These are phyloP conservation scores for Danio choprae DNA, from an alignment of 2,797 vertebrate species.

Conservation along the genomic window DNA sequence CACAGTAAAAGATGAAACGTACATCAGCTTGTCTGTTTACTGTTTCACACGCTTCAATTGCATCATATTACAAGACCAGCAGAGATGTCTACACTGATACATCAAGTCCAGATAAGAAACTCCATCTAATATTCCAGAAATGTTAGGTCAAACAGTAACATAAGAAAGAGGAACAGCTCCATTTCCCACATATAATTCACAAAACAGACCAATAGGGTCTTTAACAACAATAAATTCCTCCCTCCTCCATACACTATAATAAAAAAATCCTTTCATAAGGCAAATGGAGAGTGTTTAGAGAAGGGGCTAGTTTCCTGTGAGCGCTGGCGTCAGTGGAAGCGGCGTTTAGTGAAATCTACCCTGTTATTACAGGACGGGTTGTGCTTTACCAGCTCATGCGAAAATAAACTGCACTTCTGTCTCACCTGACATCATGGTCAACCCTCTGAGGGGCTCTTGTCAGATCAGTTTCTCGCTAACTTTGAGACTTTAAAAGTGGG, in stretches of 20 bases:
- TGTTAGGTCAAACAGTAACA: not conserved
- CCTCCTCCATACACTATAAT: conserved; percentile 3
- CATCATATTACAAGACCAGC: conserved; percentile 13
- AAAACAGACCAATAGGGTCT: not conserved
- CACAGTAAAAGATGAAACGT: not conserved
- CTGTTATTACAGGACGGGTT: conserved; percentile 34
- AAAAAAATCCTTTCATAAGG: conserved; percentile 9
- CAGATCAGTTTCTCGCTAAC: conserved; percentile 15
- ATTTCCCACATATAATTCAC: not conserved
- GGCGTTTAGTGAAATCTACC: conserved; percentile 54
- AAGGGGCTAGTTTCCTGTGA: conserved; percentile 44
- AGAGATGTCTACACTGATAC: conserved; percentile 16
- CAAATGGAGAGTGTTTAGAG: conserved; percentile 36
- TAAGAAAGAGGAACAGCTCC: not conserved
- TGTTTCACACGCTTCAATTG: not conserved
- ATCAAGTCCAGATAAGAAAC: conserved; percentile 2
- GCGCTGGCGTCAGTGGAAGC: conserved; percentile 18
- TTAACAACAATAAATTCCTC: conserved; percentile 8
- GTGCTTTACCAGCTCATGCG: conserved; percentile 41
- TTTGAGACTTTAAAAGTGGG: conserved; percentile 1
- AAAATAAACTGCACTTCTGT: conserved; percentile 57
- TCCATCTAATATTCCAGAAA: conserved; percentile 12
- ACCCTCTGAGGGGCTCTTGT: conserved; percentile 40
- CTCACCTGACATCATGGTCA: conserved; percentile 26
- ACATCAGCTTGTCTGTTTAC: conserved; percentile 14